A percentile compares a stretch with the other conserved stretches of the same genome.
These are phyloP conservation scores for Cheilosia vulpina DNA, from an alignment of 2,888 invertebrate species.

Conservation along the genomic window DNA sequence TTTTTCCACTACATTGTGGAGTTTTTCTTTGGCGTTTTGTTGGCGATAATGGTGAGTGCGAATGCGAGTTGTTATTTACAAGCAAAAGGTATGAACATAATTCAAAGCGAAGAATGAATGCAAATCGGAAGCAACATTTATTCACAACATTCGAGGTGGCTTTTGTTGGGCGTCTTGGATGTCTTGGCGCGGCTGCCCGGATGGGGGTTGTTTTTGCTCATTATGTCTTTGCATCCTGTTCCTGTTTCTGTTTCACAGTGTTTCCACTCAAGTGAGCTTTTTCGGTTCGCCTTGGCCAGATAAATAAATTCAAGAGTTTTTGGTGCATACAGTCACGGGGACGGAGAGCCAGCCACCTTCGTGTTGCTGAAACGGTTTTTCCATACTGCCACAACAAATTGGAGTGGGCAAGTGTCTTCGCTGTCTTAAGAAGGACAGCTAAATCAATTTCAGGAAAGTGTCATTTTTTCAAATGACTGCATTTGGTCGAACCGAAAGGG, in stretches of 20 bases:
- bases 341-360: conserved; percentile 19
- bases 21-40: conserved; percentile 14
- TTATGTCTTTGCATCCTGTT: conserved; percentile 74
- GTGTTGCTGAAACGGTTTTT: conserved; percentile 27
- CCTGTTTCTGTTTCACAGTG: conserved; percentile 63
- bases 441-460: conserved; percentile 74
- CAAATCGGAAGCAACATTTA: conserved; percentile 76
- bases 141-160: conserved; percentile 71
- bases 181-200: conserved; percentile 1
- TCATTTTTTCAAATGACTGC: conserved; percentile 72
- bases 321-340: conserved; percentile 9
- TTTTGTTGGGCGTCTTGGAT: conserved; percentile 21
- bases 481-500: conserved; percentile 49
- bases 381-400: too few species aligned
- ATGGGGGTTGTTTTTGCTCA: conserved; percentile 71
- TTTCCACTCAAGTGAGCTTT: conserved; percentile 74
- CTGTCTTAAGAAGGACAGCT: conserved; percentile 54
- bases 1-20: conserved; percentile 37
- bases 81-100: conserved; percentile 74
- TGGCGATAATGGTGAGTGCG: conserved; percentile 72
- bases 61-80: conserved; percentile 70
- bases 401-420: background rate
- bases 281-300: conserved; percentile 38
- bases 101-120: conserved; percentile 75
- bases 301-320: conserved; percentile 70